A percentile compares a stretch with the other conserved stretches of the same genome.
These are phyloP conservation scores for Chorisops tibialis DNA, from an alignment of 2,888 invertebrate species.

Conservation along the genomic window DNA sequence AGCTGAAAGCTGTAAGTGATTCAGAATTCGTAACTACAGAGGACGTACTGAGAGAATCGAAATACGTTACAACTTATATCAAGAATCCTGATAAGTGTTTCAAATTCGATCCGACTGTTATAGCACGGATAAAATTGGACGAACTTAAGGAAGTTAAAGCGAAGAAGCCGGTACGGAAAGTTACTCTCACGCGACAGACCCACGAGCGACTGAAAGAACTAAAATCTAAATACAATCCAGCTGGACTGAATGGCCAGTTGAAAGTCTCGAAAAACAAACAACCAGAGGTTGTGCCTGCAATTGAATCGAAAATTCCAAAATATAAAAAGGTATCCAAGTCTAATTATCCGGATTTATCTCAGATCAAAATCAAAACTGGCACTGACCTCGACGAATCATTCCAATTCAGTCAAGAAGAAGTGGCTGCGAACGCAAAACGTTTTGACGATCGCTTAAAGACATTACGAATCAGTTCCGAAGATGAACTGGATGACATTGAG, in stretches of 20 bases:
- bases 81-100: slow-evolving; percentile 52
- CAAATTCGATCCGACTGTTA: slow-evolving; percentile 49
- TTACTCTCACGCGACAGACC: slow-evolving; percentile 35
- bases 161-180: slow-evolving; percentile 39
- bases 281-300: slow-evolving; percentile 31
- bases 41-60: slow-evolving; percentile 51
- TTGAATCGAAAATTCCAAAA: slow-evolving; percentile 38
- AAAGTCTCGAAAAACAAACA: slow-evolving; percentile 9
- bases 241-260: neutral
- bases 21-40: slow-evolving; percentile 49
- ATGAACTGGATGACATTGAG: slow-evolving; percentile 50
- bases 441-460: slow-evolving; percentile 51
- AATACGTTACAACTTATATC: slow-evolving; percentile 52
- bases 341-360: slow-evolving; percentile 49
- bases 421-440: slow-evolving; percentile 50
- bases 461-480: slow-evolving; percentile 47
- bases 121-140: slow-evolving; percentile 46
- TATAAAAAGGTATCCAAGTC: slow-evolving; percentile 49
- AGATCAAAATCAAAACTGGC: slow-evolving; percentile 49
- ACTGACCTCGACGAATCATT: slow-evolving; percentile 44
- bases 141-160: slow-evolving; percentile 42
- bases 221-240: slow-evolving; percentile 35
- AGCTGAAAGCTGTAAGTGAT: slow-evolving; percentile 34
- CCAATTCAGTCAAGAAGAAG: slow-evolving; percentile 49
- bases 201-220: slow-evolving; percentile 40